Evolutionary conservation across 2,797 vertebrate genomes (phyloP).

Genomic region (Pseudocheirus occidentalis): DNA sequence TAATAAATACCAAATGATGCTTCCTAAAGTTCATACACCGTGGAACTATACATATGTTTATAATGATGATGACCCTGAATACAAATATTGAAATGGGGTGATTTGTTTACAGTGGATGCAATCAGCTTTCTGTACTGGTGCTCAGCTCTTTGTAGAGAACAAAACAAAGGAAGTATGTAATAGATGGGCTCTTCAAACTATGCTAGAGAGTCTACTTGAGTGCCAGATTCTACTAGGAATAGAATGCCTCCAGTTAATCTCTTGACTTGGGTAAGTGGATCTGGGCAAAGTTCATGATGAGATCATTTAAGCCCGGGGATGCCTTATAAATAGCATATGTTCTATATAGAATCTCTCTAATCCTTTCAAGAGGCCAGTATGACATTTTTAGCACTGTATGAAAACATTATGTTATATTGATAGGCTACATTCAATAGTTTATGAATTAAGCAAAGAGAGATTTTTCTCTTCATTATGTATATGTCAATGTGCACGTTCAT

Average conservation of each 20-base stretch:
- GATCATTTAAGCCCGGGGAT: slow-evolving; percentile 61
- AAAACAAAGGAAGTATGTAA: slow-evolving; percentile 70
- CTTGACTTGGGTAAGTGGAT: slow-evolving; percentile 76
- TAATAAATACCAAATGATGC: slow-evolving; percentile 66
- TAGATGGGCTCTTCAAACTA: slow-evolving; percentile 75
- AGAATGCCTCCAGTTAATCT: slow-evolving; percentile 66
- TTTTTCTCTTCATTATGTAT: background rate
- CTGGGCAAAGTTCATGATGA: slow-evolving; percentile 72
- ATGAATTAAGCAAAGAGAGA: slow-evolving; percentile 27
- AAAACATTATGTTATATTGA: slow-evolving; percentile 48
- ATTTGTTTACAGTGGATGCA: slow-evolving; percentile 72
- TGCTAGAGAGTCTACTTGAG: slow-evolving; percentile 59
- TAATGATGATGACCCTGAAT: slow-evolving; percentile 64
- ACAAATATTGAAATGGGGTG: slow-evolving; percentile 72
- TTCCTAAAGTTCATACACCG: slow-evolving; percentile 57
- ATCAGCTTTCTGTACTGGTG: slow-evolving; percentile 74
- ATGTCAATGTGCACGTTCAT: background rate
- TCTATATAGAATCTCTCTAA: slow-evolving; percentile 51
- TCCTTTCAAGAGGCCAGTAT: slow-evolving; percentile 47
- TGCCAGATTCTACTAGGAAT: slow-evolving; percentile 69
- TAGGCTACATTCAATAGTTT: slow-evolving; percentile 48
- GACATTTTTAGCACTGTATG: slow-evolving; percentile 40
- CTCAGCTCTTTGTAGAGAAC: slow-evolving; percentile 54
- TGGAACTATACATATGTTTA: slow-evolving; percentile 78
- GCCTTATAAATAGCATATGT: slow-evolving; percentile 62